Base-by-base conservation (phyloP, 2,797 vertebrate genomes). In the Bryconaethiops microstoma region DNA sequence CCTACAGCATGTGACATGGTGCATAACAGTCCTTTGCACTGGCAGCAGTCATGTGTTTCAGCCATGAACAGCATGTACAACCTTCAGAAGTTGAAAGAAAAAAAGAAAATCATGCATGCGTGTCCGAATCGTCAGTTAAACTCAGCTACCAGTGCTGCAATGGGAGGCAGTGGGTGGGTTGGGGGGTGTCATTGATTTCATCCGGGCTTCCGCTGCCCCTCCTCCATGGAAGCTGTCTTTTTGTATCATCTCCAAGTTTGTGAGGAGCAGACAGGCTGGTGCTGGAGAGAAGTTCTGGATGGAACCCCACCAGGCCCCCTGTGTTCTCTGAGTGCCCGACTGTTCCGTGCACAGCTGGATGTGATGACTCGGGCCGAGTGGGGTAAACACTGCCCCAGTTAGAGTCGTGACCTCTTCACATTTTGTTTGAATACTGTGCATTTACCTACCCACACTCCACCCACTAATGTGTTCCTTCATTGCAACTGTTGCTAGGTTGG, bases 181-280 rank as follows among this genome's bases (percentile, higher is more conserved):
- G 45, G 23, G 67, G 60, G 74, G 35, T 13, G 25, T 25, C 68
- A 84, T 83, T 74, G 77, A 81, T 87, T 84, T 79, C 76, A 75
- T 77, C 50, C 42, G 55, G 80, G 68, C 63, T 29, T 84, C 55
- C 14, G 13, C 79, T 83, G 48, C 64, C 73, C 39, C 57, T 82
- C 77, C 85, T 78, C 55, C 65, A 72, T 64, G 69, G 73, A 77
- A 78, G 50, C 81, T 86, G 82, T 86, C 80, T 79, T 70, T 80
- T 82, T 78, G 59, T 72, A 87, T 83, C 79, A 86, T 40, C 57
- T 74, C 74, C 79, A 79, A 35, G 69, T 80, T 76, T 63, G 57
- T 84, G 70, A 82, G 35, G 57, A 76, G 45, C 62, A 72, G 62
- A 68, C 63, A 76, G 71, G 42, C 63, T 77, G 77, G 71, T 76